Evolutionary conservation across 2,797 vertebrate genomes (phyloP).

Genomic region (Lithobates pipiens): DNA sequence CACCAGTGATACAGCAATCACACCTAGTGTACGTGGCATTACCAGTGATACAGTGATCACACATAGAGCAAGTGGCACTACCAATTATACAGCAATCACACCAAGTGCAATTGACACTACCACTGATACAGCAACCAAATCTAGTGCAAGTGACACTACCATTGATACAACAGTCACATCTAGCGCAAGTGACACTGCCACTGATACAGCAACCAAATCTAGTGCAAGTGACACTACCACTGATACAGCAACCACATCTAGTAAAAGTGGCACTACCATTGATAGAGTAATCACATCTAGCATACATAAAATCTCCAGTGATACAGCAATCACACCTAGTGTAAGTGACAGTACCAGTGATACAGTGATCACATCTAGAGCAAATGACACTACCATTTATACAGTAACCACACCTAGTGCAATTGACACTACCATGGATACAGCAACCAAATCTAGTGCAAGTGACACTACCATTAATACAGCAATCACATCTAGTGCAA

Average conservation of each 20-base stretch:
- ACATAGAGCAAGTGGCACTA: too few relatives aligned
- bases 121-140: neutral
- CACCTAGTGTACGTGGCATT: too few relatives aligned
- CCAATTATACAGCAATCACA: too few relatives aligned
- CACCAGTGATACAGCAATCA: too few relatives aligned
- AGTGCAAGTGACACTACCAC: neutral
- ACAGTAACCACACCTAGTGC: neutral
- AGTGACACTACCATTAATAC: neutral
- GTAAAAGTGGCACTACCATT: neutral
- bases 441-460: neutral
- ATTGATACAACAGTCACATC: neutral
- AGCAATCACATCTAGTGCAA: neutral
- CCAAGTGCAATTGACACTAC: neutral
- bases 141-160: neutral
- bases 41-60: too few relatives aligned
- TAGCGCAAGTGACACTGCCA: neutral
- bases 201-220: neutral
- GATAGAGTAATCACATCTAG: neutral
- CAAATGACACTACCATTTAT: neutral
- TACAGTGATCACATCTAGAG: neutral
- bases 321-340: neutral
- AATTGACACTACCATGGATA: neutral
- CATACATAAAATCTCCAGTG: neutral
- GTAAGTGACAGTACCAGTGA: neutral
- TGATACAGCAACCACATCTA: neutral